A percentile compares a stretch with the other conserved stretches of the same genome.
Conservation (phyloP, 2,888 invertebrate genomes). For the Escarpia spicata region DNA sequence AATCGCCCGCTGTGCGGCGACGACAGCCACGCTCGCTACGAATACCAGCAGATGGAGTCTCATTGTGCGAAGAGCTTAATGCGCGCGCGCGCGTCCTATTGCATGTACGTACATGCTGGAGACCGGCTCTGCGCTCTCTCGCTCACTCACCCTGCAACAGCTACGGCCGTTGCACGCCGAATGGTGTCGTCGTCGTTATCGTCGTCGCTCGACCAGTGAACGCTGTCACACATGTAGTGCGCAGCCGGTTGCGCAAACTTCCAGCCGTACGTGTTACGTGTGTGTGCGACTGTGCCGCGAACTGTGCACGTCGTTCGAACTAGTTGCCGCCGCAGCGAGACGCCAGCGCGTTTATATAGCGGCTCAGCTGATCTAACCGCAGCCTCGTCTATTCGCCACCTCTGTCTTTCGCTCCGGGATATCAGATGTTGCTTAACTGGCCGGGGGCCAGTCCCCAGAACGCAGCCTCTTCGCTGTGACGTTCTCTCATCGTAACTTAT, state of each 20-base stretch:
- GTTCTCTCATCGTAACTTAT: neutral
- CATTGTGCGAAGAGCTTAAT: neutral
- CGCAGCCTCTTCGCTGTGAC: neutral
- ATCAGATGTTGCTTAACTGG: conserved; percentile 7
- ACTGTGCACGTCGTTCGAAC: neutral
- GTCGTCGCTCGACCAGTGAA: neutral
- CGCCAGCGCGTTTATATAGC: neutral
- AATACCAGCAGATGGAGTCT: neutral
- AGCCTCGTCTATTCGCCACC: neutral
- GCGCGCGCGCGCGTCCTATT: neutral
- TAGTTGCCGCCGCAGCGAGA: neutral
- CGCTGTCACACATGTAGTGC: neutral
- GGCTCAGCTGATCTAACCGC: neutral
- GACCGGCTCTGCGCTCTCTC: neutral
- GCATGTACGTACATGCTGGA: neutral
- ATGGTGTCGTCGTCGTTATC: neutral
- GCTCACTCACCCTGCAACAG: neutral
- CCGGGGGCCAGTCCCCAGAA: neutral
- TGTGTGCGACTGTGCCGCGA: neutral
- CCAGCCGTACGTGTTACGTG: neutral
- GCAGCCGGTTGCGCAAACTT: neutral
- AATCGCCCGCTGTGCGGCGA: neutral
- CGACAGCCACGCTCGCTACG: neutral
- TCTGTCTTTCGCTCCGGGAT: conserved; percentile 11
- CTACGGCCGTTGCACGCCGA: neutral